phyloP scores from a whole-genome alignment of 2,113 vertebrate genomes.

The Solenodon paradoxus region DNA sequence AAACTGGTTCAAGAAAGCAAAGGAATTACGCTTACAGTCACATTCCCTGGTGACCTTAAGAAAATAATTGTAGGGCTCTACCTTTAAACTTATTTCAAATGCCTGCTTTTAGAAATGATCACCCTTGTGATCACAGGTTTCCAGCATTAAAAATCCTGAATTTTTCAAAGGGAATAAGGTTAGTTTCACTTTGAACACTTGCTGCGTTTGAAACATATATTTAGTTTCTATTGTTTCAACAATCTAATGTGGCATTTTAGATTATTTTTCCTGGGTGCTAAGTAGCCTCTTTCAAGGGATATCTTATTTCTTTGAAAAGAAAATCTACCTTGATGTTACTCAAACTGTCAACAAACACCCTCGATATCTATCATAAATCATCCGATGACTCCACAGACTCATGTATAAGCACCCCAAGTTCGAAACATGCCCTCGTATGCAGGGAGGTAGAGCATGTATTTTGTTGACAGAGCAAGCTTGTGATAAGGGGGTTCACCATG shows the following conservation, averaged over 20 bases:
- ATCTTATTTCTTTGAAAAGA: not conserved
- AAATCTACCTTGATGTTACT: not conserved
- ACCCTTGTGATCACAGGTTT: not conserved
- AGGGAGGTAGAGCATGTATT: not conserved
- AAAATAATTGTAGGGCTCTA: not conserved
- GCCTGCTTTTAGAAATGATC: not conserved
- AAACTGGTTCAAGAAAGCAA: not conserved
- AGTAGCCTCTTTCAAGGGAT: not conserved
- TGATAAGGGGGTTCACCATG: not conserved
- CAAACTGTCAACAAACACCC: not conserved
- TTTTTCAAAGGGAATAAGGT: not conserved
- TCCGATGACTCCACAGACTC: not conserved
- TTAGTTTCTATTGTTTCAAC: constrained; percentile 35
- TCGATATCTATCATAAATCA: not conserved
- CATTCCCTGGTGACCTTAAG: not conserved
- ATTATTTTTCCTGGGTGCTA: constrained; percentile 21
- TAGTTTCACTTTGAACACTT: constrained; percentile 66
- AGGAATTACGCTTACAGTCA: not conserved
- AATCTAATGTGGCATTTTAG: not conserved
- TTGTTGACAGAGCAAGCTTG: not conserved
- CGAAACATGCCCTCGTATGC: not conserved
- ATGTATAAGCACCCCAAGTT: not conserved
- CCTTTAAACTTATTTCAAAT: not conserved
- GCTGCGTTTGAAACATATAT: not conserved
- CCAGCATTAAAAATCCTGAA: constrained; percentile 34